A percentile compares a stretch with the other conserved stretches of the same genome.
These are phyloP conservation scores for Drosophila nigrodunni DNA, from an alignment of 1,140 invertebrate genomes.

Conservation along the genomic window DNA sequence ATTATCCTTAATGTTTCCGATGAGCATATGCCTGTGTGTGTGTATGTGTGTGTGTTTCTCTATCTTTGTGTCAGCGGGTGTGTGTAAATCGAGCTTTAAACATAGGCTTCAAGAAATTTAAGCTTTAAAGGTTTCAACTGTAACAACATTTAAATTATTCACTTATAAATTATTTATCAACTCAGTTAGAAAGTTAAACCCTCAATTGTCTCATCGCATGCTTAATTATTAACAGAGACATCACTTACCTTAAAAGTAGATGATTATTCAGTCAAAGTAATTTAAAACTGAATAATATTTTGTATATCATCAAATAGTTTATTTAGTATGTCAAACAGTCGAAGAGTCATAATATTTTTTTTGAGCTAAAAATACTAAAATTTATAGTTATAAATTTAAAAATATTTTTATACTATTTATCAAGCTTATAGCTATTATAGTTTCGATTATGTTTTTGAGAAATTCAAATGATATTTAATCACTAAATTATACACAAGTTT, in stretches of 20 bases:
- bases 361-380: too few species aligned
- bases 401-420: too few species aligned
- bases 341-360: too few species aligned
- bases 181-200: not conserved
- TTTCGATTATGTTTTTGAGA: too few species aligned
- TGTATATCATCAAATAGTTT: too few species aligned
- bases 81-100: conserved; percentile 30
- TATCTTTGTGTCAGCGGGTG: conserved; percentile 6
- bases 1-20: conserved; percentile 67
- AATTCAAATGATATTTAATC: too few species aligned
- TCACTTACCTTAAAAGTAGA: not conserved
- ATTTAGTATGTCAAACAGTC: too few species aligned
- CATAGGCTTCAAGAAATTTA: conserved; percentile 21
- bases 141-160: not conserved
- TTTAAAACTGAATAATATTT: too few species aligned
- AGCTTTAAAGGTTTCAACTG: not conserved
- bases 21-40: conserved; percentile 40
- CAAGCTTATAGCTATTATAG: too few species aligned
- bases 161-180: not conserved
- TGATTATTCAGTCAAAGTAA: not conserved
- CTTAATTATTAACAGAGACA: not conserved
- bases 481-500: too few species aligned
- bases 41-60: conserved; percentile 5
- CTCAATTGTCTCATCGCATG: not conserved
- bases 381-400: too few species aligned